Evolutionary conservation across 2,888 invertebrate genomes (phyloP).

Genomic region (Apamea monoglypha): DNA sequence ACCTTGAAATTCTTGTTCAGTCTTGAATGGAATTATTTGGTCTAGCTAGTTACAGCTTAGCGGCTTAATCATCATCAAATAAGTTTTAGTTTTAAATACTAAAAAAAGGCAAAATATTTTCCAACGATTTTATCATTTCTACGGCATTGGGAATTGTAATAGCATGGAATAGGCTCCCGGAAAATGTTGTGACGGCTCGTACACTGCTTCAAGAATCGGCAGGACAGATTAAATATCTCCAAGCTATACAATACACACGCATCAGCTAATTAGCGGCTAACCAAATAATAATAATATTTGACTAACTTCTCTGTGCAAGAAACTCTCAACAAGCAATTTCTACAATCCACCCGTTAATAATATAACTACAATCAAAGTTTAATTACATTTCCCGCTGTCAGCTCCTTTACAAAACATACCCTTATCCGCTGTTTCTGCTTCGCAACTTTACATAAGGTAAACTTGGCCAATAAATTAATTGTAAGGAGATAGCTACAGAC

Average conservation of each 20-base stretch:
- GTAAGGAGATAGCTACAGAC: conserved; percentile 62
- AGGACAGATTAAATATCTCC: too few relatives aligned
- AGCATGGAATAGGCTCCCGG: too few relatives aligned
- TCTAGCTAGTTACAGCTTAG: neutral
- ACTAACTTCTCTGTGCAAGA: neutral
- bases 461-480: conserved; percentile 73
- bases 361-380: conserved; percentile 45
- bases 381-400: conserved; percentile 55
- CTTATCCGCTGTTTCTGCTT: conserved; percentile 45
- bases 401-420: conserved; percentile 34
- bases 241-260: too few relatives aligned
- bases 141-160: too few relatives aligned
- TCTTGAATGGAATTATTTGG: neutral
- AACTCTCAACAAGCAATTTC: neutral
- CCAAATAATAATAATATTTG: too few relatives aligned
- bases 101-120: too few relatives aligned
- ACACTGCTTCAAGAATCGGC: too few relatives aligned
- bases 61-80: neutral
- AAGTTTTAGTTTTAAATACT: neutral
- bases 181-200: too few relatives aligned
- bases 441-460: conserved; percentile 67
- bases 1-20: neutral
- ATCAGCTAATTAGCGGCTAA: too few relatives aligned
- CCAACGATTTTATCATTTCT: too few relatives aligned
- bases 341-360: conserved; percentile 7